Evolutionary conservation across 37 sponge, comb jelly and placozoan species (phyloP), one percentile per base, ranked within the genome.

Genomic region (Diacarnus erythraeanus): DNA sequence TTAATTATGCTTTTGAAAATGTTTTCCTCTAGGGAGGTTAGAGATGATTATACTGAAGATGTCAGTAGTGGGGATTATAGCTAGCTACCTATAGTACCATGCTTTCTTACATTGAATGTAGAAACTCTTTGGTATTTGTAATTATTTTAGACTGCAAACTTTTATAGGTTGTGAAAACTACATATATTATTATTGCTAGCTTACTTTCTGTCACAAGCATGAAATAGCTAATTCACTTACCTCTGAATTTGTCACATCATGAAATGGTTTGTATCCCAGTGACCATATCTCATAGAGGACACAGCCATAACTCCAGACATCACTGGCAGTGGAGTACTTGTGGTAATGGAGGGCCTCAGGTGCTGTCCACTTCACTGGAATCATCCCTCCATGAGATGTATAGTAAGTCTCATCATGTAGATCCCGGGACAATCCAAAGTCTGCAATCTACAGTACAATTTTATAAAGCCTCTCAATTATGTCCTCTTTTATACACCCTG

Each of bases 331-430:
- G 33, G 86, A 72, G 86, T 85, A 85, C 44, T 72, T 77, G n/a
- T 71, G 30, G 66, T 85, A 85, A 72, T 59, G 41, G 15, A 85
- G 57, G 35, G 80, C 80, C 72, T 84, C 85, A 35, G 85, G 85
- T 8, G 85, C 85, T 60, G 85, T 84, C 85, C 85, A 84, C 64
- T 77, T 84, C 39, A 84, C 71, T 71, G 85, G 85, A n/a, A 84
- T 57, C 59, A 40, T 69, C 35, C 71, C 78, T 34, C 77, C 85
- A 12, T 77, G 41, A 27, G 85, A 57, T 31, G 35, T 22, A 58
- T 84, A 77, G 64, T 71, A 71, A 37, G 54, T 69, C 23, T 68
- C 84, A 43, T 83, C 42, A 18, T 57, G 36, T 10, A 77, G 60
- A 25, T 69, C 73, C 58, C 78, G 59, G 3, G 85, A 59, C 64